Base-by-base conservation (phyloP, 2,797 vertebrate species). In the Rhynchonycteris naso region DNA sequence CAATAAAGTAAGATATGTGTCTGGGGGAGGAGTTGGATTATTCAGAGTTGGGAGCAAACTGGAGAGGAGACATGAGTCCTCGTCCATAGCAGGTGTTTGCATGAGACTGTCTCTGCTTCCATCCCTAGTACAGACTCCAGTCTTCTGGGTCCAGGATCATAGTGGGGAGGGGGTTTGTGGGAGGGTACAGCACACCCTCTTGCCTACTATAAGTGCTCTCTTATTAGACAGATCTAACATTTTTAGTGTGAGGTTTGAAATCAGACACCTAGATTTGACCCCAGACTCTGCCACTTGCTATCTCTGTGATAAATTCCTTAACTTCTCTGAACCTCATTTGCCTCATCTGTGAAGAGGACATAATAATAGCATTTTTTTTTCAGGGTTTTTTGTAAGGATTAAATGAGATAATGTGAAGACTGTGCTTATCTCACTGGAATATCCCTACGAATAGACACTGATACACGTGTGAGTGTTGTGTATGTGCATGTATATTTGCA, bases 381-480 rank as follows among this genome's bases (percentile, higher is more conserved):
- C 13, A 54, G 33, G 22, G 11, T 5, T 68, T 50, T 50, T 28
- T 50, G 15, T 38, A 35, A 91, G 54, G 15, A 58, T 88, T 96
- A 90, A 88, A 82, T 95, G 87, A 96, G 82, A 88, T 69, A 54
- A 63, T 72, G 5, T 10, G 71, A 33, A 8, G 22, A 11, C 33
- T 47, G 22, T 52, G n/a, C 65, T 92, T n/a, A 85, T 30, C 43
- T 95, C 76, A 33, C 12, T 18, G 58, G n/a, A 56, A 10, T 84
- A 33, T 54, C 63, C 19, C 1, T 56, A 16, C 30, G 26, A 71
- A 33, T 4, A 74, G 28, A 26, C 21, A 59, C 21, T 14, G 35
- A 33, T 47, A 24, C 6, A 1, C 13, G 33, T 65, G 6, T 86
- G 24, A 38, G n/a, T 68, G 43, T 16, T 52, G 56, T 54, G 7